A percentile compares a stretch with the other conserved stretches of the same genome.
phyloP scores from a whole-genome alignment of 2,113 vertebrate genomes.

The Brevimyrus niger region DNA sequence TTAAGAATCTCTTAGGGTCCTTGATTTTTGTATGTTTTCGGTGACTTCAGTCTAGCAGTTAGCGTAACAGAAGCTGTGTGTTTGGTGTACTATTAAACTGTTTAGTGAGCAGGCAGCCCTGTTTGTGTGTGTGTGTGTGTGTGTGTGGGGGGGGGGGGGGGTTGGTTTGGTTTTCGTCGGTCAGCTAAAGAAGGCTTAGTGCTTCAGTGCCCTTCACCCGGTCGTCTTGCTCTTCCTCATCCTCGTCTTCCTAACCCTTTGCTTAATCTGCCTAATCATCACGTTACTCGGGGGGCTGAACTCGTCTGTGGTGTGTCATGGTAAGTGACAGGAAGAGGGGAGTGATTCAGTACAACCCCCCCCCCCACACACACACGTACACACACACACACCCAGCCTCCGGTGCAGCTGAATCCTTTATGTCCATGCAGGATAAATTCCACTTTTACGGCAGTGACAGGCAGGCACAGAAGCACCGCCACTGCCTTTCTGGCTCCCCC shows the following conservation, averaged over 20 bases:
- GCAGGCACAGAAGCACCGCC: not conserved
- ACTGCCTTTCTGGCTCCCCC: not conserved
- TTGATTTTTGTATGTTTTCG: not conserved
- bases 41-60: slow-evolving; percentile 17
- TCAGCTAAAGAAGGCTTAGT: not conserved
- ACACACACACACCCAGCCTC: not conserved
- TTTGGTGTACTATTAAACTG: slow-evolving; percentile 12
- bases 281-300: not conserved
- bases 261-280: not conserved
- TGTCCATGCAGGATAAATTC: not conserved
- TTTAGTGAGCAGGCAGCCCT: slow-evolving; percentile 22
- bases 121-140: not conserved
- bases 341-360: not conserved
- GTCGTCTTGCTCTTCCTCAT: not conserved
- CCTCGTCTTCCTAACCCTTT: not conserved
- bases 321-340: not conserved
- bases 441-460: not conserved
- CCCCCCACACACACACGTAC: not conserved
- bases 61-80: not conserved
- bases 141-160: no score
- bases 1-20: not conserved
- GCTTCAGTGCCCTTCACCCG: not conserved
- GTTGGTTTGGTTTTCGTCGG: not conserved
- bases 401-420: not conserved
- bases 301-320: not conserved